Conservation (phyloP, 2,888 invertebrate species). For the Pogonocherus hispidulus region DNA sequence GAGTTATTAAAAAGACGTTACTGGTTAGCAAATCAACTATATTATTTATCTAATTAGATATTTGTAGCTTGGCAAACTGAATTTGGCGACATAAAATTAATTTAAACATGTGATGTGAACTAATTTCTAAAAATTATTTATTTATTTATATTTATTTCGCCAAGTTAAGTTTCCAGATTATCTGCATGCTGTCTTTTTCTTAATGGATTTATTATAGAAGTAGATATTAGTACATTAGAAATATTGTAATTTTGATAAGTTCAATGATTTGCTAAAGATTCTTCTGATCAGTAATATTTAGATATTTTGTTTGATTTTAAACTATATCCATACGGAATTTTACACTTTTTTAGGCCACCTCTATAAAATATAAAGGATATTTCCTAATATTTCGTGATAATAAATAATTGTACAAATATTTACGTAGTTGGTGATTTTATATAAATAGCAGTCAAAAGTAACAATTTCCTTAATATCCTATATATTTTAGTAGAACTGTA, state of each 20-base stretch:
- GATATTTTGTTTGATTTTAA: no score
- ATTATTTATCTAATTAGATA: neutral
- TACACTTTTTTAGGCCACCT: constrained; percentile 55
- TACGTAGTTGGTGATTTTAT: no score
- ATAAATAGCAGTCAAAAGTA: no score
- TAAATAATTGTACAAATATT: no score
- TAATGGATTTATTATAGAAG: neutral
- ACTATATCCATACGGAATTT: neutral
- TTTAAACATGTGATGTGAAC: neutral
- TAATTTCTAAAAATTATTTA: neutral
- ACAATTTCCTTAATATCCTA: constrained; percentile 16
- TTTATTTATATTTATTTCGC: neutral
- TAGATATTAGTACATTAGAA: constrained; percentile 12
- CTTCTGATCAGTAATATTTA: neutral
- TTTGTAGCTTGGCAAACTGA: neutral
- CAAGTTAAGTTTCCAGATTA: neutral
- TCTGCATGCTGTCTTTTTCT: neutral
- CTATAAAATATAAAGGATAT: constrained; percentile 42
- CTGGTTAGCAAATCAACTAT: neutral
- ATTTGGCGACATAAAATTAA: neutral
- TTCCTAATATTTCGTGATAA: neutral
- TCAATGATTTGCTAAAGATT: neutral
- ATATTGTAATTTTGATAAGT: neutral
- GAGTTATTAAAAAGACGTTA: neutral
- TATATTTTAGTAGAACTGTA: constrained; percentile 45